Evolutionary conservation across 2,888 invertebrate species (phyloP).

Genomic region (Ferrisia virgata): DNA sequence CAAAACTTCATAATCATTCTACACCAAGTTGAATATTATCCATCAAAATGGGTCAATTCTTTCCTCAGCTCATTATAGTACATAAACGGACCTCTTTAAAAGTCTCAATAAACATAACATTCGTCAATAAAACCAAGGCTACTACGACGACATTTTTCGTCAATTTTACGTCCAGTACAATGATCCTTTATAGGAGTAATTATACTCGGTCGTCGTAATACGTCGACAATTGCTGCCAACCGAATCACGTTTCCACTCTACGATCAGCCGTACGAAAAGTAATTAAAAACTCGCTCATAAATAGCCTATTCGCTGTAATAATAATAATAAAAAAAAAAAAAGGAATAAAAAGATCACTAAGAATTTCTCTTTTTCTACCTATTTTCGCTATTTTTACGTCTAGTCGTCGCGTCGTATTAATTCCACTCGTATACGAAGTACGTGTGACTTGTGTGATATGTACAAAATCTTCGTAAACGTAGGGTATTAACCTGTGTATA

Average conservation of each 20-base stretch:
- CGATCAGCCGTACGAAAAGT: background rate
- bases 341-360: background rate
- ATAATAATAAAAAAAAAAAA: background rate
- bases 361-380: background rate
- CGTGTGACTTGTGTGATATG: background rate
- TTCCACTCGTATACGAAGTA: background rate
- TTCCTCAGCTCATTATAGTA: background rate
- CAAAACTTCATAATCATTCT: background rate
- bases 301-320: background rate
- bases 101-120: background rate
- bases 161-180: background rate
- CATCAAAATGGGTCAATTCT: background rate
- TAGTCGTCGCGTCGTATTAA: no score
- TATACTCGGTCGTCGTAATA: background rate
- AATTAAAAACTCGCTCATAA: background rate
- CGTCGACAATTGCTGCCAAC: background rate
- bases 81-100: background rate
- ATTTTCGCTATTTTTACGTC: background rate
- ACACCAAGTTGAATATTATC: background rate
- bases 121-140: background rate
- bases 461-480: background rate
- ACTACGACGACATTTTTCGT: background rate
- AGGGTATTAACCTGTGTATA: constrained; percentile 71
- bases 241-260: background rate
- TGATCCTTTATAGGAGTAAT: background rate